Base-by-base conservation (phyloP, 2,888 invertebrate genomes). In the Masnerella sp. region DNA sequence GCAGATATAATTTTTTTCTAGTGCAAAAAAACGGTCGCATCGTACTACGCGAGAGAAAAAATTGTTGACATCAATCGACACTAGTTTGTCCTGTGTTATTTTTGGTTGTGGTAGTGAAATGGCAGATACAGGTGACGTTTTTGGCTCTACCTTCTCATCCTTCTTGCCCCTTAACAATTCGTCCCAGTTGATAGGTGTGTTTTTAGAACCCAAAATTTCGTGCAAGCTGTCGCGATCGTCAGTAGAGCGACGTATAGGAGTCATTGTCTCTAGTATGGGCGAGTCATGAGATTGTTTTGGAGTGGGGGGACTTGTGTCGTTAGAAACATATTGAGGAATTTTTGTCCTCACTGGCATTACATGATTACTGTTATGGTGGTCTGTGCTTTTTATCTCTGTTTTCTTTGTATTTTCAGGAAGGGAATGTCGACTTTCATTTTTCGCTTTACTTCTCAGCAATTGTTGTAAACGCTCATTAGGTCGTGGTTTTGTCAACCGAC, bases 171-270 rank as follows among this genome's bases (percentile, higher is more conserved):
- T 2, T 1, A 20, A 3, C 14, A 64, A 5, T n/a, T 15, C 18
- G 15, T 52, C 32, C 64, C 64, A 64, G 34, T 64, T 30, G 11
- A 64, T 64, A 0, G 43, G 52, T 8, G 14, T n/a, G 18, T 51
- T 15, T 0, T 64, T 54, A 15, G 1, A 34, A 1, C 25, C 43
- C 0, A 62, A 20, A 5, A 64, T 34, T 1, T 25, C 42, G 11
- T 64, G 64, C 18, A 64, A n/a, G 22, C n/a, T 54, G 0, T 52
- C 1, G 2, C 32, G 20, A 14, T 22, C 20, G 0, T 25, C 7
- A 1, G 15, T 9, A n/a, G 30, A 12, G 11, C 4, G 22, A 22
- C 3, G 22, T 22, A 42, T 56, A 3, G 56, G 42, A 25, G 1
- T 25, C 4, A 52, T 38, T 5, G 7, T 9, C 15, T 36, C 11